Conservation (phyloP, 2,797 vertebrate species). For the Monodelphis domestica region DNA sequence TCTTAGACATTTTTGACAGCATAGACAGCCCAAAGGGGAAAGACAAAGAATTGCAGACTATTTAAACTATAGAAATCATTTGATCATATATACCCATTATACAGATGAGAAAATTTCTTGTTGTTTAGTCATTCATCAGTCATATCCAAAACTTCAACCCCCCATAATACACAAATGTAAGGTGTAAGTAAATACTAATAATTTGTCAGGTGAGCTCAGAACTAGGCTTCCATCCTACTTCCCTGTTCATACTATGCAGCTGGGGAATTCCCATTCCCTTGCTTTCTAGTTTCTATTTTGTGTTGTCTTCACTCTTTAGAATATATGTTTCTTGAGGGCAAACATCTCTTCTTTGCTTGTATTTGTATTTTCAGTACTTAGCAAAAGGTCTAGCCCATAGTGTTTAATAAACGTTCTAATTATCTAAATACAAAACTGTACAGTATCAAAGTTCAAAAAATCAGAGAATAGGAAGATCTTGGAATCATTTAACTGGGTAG, state of each 20-base stretch:
- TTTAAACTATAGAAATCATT: background rate
- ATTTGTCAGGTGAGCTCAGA: background rate
- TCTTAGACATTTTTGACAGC: background rate
- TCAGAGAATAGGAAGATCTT: too few species aligned
- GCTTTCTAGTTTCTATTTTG: background rate
- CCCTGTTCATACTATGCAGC: too few species aligned
- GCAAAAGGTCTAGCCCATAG: too few species aligned
- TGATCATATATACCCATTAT: background rate
- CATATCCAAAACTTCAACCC: too few species aligned
- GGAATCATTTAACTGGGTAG: too few species aligned
- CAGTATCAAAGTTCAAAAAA: too few species aligned
- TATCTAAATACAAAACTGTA: too few species aligned
- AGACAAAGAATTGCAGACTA: background rate
- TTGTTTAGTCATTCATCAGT: too few species aligned
- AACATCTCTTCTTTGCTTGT: too few species aligned
- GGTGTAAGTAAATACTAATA: background rate
- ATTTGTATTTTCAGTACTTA: too few species aligned
- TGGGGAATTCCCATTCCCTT: background rate
- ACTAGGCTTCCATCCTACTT: too few species aligned
- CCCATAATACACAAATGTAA: background rate
- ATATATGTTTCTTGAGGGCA: background rate
- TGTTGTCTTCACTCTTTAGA: background rate
- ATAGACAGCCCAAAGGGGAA: background rate
- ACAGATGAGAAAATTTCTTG: background rate
- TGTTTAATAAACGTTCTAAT: too few species aligned